These are phyloP conservation scores for Mesitornis unicolor DNA, from an alignment of 2,113 vertebrate genomes.

Conservation along the genomic window DNA sequence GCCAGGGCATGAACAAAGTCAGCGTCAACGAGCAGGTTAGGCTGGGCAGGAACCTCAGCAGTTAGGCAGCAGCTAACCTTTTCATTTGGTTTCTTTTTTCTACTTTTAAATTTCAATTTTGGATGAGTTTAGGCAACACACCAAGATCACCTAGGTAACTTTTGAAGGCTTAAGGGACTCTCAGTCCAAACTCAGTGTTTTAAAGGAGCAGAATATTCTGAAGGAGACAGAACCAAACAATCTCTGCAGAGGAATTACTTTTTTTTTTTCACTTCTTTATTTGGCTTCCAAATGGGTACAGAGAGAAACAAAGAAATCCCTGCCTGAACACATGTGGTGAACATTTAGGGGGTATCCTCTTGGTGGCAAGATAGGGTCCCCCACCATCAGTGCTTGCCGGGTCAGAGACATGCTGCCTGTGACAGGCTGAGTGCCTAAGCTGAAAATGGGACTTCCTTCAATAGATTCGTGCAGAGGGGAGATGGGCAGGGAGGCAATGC, in stretches of 20 bases:
- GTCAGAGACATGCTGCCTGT: background rate
- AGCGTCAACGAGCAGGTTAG: background rate
- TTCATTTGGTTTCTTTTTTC: background rate
- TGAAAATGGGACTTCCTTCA: background rate
- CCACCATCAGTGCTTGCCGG: background rate
- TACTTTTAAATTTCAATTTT: background rate
- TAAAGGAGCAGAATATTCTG: background rate
- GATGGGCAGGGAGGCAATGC: background rate
- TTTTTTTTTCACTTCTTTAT: background rate
- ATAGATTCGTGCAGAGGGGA: background rate
- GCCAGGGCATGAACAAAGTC: background rate
- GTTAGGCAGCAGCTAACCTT: background rate
- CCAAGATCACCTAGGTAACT: background rate
- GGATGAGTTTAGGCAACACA: background rate
- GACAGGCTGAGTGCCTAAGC: background rate
- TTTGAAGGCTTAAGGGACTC: background rate
- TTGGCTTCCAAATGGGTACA: background rate
- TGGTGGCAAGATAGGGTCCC: background rate
- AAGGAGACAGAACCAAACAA: background rate
- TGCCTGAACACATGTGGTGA: accelerated
- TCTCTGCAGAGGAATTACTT: background rate
- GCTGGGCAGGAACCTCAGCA: background rate
- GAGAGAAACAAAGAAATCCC: background rate
- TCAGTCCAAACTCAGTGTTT: background rate
- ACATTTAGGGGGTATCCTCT: background rate